Evolutionary conservation across 2,888 invertebrate genomes (phyloP).

Genomic region (Mythimna loreyi): DNA sequence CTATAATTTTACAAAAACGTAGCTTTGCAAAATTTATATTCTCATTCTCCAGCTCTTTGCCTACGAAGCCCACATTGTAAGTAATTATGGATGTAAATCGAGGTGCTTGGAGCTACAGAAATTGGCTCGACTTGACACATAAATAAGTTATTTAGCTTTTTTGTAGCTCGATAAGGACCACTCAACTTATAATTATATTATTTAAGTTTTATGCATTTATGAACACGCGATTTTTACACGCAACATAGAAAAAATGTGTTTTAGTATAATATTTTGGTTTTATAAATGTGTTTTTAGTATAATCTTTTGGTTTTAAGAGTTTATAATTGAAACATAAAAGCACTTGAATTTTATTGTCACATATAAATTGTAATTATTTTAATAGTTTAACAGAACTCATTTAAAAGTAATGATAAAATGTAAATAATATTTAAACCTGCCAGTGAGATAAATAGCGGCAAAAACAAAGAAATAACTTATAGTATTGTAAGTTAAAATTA

Average conservation of each 20-base stretch:
- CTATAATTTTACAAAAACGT: slow-evolving; percentile 4
- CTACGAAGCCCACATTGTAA: slow-evolving; percentile 70
- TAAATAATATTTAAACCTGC: slow-evolving; percentile 29
- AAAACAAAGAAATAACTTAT: slow-evolving; percentile 65
- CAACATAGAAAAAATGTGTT: too few species aligned
- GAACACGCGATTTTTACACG: slow-evolving; percentile 6
- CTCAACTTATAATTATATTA: slow-evolving; percentile 50
- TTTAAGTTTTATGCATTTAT: slow-evolving; percentile 30
- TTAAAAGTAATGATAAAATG: slow-evolving; percentile 26
- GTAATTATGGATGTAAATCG: slow-evolving; percentile 82
- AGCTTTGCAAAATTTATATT: slow-evolving; percentile 32
- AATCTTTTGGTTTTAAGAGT: too few species aligned
- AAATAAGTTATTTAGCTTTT: slow-evolving; percentile 61
- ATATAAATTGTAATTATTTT: neutral
- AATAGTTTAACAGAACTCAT: slow-evolving; percentile 6
- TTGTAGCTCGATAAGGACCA: slow-evolving; percentile 33
- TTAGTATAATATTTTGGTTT: neutral
- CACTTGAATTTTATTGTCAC: neutral
- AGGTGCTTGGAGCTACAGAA: slow-evolving; percentile 55
- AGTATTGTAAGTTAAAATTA: slow-evolving; percentile 66
- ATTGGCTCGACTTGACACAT: slow-evolving; percentile 58
- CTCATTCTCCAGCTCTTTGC: slow-evolving; percentile 67
- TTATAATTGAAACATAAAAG: neutral
- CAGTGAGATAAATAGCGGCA: slow-evolving; percentile 35
- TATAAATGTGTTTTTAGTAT: neutral